phyloP scores from a whole-genome alignment of 2,113 vertebrate species.

The pig (Sus scrofa) region DNA sequence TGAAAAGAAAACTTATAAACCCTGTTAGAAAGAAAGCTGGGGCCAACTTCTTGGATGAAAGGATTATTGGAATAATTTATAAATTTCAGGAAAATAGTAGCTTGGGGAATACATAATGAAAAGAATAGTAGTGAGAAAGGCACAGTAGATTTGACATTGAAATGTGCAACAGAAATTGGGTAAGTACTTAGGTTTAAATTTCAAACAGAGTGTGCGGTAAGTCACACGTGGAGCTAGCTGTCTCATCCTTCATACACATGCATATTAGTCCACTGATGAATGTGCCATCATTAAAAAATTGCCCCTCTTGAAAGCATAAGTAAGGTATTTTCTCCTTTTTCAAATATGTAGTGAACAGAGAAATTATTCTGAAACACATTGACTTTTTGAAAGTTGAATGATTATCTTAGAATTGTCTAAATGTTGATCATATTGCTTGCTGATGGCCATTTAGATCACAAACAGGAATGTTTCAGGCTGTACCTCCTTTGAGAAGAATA shows the following conservation, averaged over 20 bases:
- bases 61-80: constrained; percentile 29
- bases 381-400: constrained; percentile 31
- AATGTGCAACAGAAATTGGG: constrained; percentile 38
- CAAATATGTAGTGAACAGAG: background rate
- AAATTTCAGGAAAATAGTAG: constrained; percentile 25
- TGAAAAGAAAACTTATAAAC: constrained; percentile 40
- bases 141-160: constrained; percentile 27
- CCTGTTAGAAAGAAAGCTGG: constrained; percentile 42
- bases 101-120: constrained; percentile 47
- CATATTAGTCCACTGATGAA: background rate
- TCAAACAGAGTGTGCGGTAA: background rate
- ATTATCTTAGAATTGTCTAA: constrained; percentile 34
- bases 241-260: background rate
- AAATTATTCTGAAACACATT: constrained; percentile 49
- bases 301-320: background rate
- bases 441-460: constrained; percentile 52
- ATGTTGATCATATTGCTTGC: constrained; percentile 1
- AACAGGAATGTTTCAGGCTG: background rate
- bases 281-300: constrained; percentile 23
- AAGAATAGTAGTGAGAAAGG: constrained; percentile 55
- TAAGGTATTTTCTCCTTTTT: background rate
- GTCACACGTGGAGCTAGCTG: background rate
- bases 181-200: constrained; percentile 16
- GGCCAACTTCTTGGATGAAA: background rate
- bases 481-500: constrained; percentile 12